phyloP scores from a whole-genome alignment of 1,140 invertebrate species.

The Trichonephila clavata region DNA sequence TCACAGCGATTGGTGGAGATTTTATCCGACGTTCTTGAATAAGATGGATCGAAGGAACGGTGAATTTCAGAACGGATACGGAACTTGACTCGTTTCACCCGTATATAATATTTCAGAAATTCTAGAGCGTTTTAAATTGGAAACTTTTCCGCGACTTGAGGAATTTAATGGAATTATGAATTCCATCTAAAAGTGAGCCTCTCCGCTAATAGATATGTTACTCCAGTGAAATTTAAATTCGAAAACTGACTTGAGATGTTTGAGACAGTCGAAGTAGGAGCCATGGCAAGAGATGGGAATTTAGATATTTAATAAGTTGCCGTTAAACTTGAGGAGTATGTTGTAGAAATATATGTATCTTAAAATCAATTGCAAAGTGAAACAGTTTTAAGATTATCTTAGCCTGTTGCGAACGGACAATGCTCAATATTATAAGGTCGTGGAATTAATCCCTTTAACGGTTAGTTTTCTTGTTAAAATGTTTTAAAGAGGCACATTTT shows the following conservation, averaged over 20 bases:
- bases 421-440: too few species aligned
- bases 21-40: neutral
- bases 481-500: too few species aligned
- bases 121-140: neutral
- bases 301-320: too few species aligned
- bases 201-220: neutral
- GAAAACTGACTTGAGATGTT: neutral
- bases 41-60: neutral
- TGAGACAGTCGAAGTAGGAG: neutral
- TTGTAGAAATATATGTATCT: too few species aligned
- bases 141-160: neutral
- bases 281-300: neutral
- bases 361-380: too few species aligned
- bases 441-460: too few species aligned
- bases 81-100: neutral
- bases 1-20: neutral
- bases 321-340: too few species aligned
- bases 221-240: neutral
- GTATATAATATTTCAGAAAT: neutral
- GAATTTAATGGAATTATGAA: neutral
- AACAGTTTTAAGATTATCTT: too few species aligned
- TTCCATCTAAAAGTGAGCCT: neutral
- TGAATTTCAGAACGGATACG: neutral
- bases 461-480: too few species aligned
- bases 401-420: too few species aligned